phyloP scores from a whole-genome alignment of 2,888 invertebrate species.

The Thymelicus sylvestris region DNA sequence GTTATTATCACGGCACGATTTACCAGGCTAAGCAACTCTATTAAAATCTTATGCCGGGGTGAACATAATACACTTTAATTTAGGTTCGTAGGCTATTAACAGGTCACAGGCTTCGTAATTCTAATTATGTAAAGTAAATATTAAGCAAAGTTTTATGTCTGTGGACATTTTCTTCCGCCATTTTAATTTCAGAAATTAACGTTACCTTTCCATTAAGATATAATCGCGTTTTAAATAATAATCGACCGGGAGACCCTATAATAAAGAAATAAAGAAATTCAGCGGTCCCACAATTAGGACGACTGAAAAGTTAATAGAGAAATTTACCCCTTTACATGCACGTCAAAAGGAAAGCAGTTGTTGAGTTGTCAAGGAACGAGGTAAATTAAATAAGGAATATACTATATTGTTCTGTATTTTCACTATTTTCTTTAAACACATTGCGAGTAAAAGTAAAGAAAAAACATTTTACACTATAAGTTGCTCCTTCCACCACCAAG shows the following conservation, averaged over 20 bases:
- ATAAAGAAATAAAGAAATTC: conserved; percentile 29
- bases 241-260: conserved; percentile 9
- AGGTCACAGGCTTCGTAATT: conserved; percentile 12
- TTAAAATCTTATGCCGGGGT: conserved; percentile 21
- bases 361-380: not conserved
- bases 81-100: not conserved
- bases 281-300: conserved; percentile 4
- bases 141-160: not conserved
- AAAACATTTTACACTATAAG: no score
- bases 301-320: conserved; percentile 20
- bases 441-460: no score
- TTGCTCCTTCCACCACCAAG: no score
- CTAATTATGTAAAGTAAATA: not conserved
- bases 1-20: not conserved
- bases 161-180: not conserved
- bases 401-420: not conserved
- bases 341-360: not conserved
- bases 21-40: conserved; percentile 5
- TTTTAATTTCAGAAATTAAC: conserved; percentile 1
- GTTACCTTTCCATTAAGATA: conserved; percentile 13
- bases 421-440: not conserved
- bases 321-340: conserved; percentile 20
- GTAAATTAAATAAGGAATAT: conserved; percentile 13
- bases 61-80: conserved; percentile 20
- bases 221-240: conserved; percentile 9